Percentiles rank a stretch among this genome's conserved stretches.
Conservation (phyloP, 2,797 vertebrate species). For the Pyrrhura leucotis region DNA sequence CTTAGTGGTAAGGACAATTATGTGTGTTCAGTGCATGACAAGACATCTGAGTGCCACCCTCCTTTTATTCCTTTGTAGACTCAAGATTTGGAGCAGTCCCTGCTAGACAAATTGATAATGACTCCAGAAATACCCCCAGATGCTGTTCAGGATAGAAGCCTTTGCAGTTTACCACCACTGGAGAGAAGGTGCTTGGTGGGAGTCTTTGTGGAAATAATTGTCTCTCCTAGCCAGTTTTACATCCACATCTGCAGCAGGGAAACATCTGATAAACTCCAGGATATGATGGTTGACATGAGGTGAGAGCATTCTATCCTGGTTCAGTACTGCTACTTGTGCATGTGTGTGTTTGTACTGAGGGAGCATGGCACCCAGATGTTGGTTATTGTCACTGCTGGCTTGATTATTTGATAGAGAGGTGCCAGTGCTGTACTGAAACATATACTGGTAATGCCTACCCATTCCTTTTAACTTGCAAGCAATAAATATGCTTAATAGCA, state of each 20-base stretch:
- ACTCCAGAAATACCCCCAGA: conserved; percentile 82
- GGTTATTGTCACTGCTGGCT: background rate
- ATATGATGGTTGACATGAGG: conserved; percentile 96
- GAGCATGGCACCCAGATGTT: background rate
- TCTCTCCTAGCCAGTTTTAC: conserved; percentile 89
- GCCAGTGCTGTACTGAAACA: background rate
- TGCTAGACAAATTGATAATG: background rate
- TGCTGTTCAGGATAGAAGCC: conserved; percentile 78
- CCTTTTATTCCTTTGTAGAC: conserved; percentile 40
- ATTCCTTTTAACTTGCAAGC: background rate
- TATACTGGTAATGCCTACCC: fast-evolving
- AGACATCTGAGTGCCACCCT: background rate
- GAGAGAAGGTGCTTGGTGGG: conserved; percentile 77
- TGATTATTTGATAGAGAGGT: background rate
- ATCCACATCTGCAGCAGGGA: conserved; percentile 80
- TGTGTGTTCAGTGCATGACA: background rate
- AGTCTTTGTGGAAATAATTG: conserved; percentile 83
- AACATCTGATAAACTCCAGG: conserved; percentile 80
- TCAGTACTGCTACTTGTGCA: fast-evolving
- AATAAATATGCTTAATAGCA: background rate
- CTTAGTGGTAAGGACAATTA: background rate
- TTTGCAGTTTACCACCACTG: conserved; percentile 77
- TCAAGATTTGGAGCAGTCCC: conserved; percentile 6
- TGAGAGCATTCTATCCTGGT: conserved; percentile 10
- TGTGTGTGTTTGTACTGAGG: background rate